A percentile compares a stretch with the other conserved stretches of the same genome.
phyloP scores from a whole-genome alignment of 2,113 vertebrate species.

The Bambusicola thoracicus region DNA sequence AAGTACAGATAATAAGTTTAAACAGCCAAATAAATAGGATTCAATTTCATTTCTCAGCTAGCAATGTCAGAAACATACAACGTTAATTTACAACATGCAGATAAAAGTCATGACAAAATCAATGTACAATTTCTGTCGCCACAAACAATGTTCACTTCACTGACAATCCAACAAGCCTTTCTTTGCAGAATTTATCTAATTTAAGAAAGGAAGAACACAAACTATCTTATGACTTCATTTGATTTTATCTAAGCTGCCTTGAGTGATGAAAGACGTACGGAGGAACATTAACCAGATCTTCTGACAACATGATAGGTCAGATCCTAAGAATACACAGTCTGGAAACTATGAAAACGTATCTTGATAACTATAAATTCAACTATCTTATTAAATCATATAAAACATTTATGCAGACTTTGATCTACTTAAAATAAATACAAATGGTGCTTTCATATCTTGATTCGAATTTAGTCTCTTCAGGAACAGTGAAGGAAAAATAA shows the following conservation, averaged over 20 bases:
- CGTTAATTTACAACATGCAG: not conserved
- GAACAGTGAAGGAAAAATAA: not conserved
- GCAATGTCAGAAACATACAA: not conserved
- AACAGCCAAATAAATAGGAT: not conserved
- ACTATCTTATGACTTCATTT: not conserved
- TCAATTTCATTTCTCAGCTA: not conserved
- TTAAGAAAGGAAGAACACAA: not conserved
- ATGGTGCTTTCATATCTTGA: not conserved
- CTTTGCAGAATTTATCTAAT: not conserved
- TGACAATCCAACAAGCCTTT: not conserved
- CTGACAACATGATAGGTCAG: not conserved
- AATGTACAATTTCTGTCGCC: not conserved
- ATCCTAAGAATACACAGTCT: not conserved
- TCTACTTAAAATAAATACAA: conserved; percentile 44
- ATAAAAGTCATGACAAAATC: not conserved
- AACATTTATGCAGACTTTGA: not conserved
- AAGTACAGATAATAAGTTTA: not conserved
- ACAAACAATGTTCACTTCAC: not conserved
- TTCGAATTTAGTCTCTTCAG: not conserved
- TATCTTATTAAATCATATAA: conserved; percentile 13
- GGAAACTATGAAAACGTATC: not conserved
- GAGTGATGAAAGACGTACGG: not conserved
- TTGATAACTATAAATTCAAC: conserved; percentile 21
- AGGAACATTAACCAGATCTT: not conserved
- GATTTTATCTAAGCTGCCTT: not conserved